phyloP scores from a whole-genome alignment of 1,140 invertebrate genomes.

The Ridgeia piscesae region DNA sequence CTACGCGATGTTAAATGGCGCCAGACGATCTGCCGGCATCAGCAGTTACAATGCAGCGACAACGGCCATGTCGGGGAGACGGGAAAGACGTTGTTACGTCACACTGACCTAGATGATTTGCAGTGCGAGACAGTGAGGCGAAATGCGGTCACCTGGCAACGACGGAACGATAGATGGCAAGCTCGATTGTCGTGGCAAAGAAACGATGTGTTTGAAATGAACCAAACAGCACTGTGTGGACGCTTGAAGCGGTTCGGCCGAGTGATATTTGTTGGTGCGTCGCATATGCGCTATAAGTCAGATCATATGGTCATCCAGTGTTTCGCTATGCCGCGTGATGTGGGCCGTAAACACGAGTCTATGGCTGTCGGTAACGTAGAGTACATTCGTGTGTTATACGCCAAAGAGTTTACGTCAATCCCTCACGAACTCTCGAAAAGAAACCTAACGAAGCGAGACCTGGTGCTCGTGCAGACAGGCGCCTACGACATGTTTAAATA shows the following conservation, averaged over 20 bases:
- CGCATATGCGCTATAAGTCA: no score
- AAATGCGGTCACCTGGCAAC: no score
- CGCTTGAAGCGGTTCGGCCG: neutral
- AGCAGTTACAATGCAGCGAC: neutral
- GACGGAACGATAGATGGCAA: neutral
- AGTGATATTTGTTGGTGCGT: neutral
- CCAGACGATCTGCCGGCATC: neutral
- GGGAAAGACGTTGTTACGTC: neutral
- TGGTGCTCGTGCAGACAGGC: neutral
- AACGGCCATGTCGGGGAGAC: neutral
- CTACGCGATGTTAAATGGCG: neutral
- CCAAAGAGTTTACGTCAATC: neutral
- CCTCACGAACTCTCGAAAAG: neutral
- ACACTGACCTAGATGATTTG: neutral
- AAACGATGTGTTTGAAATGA: neutral
- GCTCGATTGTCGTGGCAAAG: neutral
- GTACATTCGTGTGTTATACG: neutral
- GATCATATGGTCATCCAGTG: neutral
- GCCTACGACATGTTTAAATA: neutral
- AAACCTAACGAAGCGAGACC: neutral
- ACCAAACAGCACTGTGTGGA: neutral
- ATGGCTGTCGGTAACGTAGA: neutral
- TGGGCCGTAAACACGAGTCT: neutral
- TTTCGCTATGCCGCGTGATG: neutral
- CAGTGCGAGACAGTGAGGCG: no score